Percentiles rank a stretch among this genome's conserved stretches.
phyloP scores from a whole-genome alignment of 2,113 vertebrate genomes.

The Cynoglossus semilaevis region DNA sequence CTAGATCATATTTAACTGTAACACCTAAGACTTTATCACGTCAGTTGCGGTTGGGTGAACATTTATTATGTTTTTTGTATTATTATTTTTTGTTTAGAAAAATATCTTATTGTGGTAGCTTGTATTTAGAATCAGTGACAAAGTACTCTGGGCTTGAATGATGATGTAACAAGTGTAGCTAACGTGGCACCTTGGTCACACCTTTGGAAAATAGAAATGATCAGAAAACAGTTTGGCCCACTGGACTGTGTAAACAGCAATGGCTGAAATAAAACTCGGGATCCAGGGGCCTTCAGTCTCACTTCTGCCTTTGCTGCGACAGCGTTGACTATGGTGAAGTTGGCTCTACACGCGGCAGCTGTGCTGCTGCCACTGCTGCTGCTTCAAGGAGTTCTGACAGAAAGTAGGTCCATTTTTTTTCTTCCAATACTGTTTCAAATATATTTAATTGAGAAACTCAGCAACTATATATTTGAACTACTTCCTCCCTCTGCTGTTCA shows the following conservation, averaged over 20 bases:
- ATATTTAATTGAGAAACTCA: neutral
- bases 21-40: too few relatives aligned
- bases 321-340: neutral
- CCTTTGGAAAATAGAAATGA: slow-evolving; percentile 13
- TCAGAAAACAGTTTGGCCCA: slow-evolving; percentile 1
- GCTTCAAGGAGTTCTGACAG: slow-evolving; percentile 20
- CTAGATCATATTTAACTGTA: too few relatives aligned
- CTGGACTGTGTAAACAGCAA: slow-evolving; percentile 14
- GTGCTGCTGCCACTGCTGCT: slow-evolving; percentile 50
- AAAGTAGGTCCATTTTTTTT: slow-evolving; percentile 13
- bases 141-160: too few relatives aligned
- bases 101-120: too few relatives aligned
- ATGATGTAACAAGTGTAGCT: too few relatives aligned
- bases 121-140: too few relatives aligned
- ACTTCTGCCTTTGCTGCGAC: neutral
- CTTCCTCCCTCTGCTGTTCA: neutral
- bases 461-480: neutral
- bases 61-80: too few relatives aligned
- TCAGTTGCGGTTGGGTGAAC: too few relatives aligned
- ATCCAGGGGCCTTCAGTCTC: neutral
- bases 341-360: slow-evolving; percentile 23
- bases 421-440: neutral
- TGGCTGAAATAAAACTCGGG: slow-evolving; percentile 28
- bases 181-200: neutral
- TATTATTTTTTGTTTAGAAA: too few relatives aligned